Evolutionary conservation across 2,888 invertebrate species (phyloP).

Genomic region (Drosophila neonasuta): DNA sequence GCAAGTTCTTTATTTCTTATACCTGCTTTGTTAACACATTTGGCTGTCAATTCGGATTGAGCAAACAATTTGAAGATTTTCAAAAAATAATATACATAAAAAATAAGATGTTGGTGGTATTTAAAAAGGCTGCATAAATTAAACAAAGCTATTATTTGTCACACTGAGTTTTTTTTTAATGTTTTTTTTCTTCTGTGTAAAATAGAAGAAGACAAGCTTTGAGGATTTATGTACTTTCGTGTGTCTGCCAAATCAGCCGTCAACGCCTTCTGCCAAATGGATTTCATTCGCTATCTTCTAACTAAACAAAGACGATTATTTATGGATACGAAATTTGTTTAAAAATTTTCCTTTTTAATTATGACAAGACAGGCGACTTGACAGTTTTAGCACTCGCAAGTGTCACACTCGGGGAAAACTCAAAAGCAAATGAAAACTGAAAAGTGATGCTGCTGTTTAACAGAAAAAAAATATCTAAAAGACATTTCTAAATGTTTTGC

Average conservation of each 20-base stretch:
- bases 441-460: conserved; percentile 6
- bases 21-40: conserved; percentile 29
- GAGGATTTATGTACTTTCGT: conserved; percentile 47
- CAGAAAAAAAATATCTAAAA: conserved; percentile 17
- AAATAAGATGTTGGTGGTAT: conserved; percentile 25
- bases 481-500: conserved; percentile 66
- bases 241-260: conserved; percentile 64
- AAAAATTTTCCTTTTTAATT: conserved; percentile 65
- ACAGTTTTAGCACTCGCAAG: conserved; percentile 65
- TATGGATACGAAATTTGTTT: conserved; percentile 57
- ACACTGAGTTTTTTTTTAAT: conserved; percentile 7
- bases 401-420: conserved; percentile 43
- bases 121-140: conserved; percentile 59
- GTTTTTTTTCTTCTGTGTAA: conserved; percentile 3
- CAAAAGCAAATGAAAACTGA: conserved; percentile 9
- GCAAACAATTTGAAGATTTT: conserved; percentile 15
- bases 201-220: conserved; percentile 37
- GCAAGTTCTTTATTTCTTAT: not conserved
- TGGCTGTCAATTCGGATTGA: conserved; percentile 41
- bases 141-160: conserved; percentile 55
- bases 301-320: conserved; percentile 48
- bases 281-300: conserved; percentile 40
- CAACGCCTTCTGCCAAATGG: conserved; percentile 69
- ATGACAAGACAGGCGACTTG: conserved; percentile 74
- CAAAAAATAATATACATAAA: conserved; percentile 8